Percentiles rank a stretch among this genome's conserved stretches.
These are phyloP conservation scores for Melinopterus prodromus DNA, from an alignment of 2,888 invertebrate species.

Conservation along the genomic window DNA sequence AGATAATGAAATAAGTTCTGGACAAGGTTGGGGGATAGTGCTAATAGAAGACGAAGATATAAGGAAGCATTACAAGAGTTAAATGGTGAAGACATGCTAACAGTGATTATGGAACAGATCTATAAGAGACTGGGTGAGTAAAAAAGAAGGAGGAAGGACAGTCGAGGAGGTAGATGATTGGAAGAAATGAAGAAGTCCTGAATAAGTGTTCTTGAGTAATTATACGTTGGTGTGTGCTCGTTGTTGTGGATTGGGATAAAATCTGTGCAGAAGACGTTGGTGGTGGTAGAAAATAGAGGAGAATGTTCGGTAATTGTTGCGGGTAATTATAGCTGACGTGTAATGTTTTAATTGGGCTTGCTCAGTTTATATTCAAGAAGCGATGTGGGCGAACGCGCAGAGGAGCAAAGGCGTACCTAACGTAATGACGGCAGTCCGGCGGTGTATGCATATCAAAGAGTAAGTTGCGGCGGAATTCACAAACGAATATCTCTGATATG, in stretches of 20 bases:
- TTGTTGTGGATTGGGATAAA: neutral
- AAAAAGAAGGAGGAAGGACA: no score
- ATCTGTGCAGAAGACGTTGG: neutral
- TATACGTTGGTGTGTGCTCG: no score
- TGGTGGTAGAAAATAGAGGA: neutral
- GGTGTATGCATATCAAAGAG: conserved; percentile 4
- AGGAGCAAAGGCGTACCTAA: conserved; percentile 30
- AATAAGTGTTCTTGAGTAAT: no score
- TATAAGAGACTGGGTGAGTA: no score
- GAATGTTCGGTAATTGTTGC: conserved; percentile 39
- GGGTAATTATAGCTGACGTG: conserved; percentile 44
- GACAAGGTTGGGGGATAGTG: no score
- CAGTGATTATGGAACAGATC: no score
- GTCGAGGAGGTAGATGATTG: no score
- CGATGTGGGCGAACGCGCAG: conserved; percentile 32
- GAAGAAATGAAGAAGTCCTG: no score
- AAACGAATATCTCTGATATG: neutral
- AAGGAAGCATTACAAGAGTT: no score
- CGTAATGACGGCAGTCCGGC: conserved; percentile 27
- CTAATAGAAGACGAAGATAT: no score
- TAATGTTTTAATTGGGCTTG: conserved; percentile 42
- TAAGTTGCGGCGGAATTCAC: neutral
- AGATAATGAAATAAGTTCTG: no score
- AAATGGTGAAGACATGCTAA: no score
- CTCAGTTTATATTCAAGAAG: conserved; percentile 43